These are phyloP conservation scores for Chionomys nivalis DNA, from an alignment of 2,113 vertebrate genomes.

Conservation along the genomic window DNA sequence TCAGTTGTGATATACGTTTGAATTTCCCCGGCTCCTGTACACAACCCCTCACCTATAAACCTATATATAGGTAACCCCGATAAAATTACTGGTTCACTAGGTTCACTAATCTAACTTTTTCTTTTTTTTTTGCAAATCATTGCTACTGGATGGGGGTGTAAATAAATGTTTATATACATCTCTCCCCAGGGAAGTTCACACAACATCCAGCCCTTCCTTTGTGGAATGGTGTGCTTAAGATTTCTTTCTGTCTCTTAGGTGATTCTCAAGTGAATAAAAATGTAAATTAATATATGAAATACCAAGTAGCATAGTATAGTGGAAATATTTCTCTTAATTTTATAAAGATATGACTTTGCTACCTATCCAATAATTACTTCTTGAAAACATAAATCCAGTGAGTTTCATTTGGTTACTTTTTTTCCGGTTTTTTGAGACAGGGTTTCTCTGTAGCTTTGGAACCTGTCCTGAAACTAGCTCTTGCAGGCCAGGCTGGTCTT, in stretches of 20 bases:
- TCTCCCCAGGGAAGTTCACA: background rate
- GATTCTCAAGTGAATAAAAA: background rate
- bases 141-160: background rate
- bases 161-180: background rate
- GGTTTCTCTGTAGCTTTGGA: too few species aligned
- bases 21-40: too few species aligned
- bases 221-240: background rate
- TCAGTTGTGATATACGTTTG: background rate
- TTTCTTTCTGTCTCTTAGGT: background rate
- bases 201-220: background rate
- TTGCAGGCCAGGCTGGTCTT: too few species aligned
- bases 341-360: background rate
- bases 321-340: background rate
- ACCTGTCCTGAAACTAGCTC: too few species aligned
- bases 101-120: too few species aligned
- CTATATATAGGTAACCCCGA: background rate
- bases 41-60: too few species aligned
- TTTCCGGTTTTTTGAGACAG: too few species aligned
- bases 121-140: too few species aligned
- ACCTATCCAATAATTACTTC: background rate
- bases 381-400: background rate
- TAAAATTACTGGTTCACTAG: background rate
- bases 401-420: background rate
- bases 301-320: background rate
- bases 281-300: background rate